Evolutionary conservation across 1,140 invertebrate genomes (phyloP).

Genomic region (Polypedilum pembai): DNA sequence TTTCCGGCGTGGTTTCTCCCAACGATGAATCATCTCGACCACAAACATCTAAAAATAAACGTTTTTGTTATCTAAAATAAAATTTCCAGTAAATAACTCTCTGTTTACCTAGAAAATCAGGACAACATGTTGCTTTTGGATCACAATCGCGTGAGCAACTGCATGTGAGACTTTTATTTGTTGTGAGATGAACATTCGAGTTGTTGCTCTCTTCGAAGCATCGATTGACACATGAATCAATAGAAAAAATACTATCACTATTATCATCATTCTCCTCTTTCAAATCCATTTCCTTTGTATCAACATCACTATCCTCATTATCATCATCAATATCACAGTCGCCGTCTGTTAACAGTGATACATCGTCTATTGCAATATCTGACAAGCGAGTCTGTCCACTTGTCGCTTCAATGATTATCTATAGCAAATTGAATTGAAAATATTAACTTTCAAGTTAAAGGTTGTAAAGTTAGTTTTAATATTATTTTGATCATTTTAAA

Average conservation of each 20-base stretch:
- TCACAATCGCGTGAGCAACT: slow-evolving; percentile 35
- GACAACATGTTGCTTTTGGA: slow-evolving; percentile 34
- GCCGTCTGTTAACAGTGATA: slow-evolving; percentile 34
- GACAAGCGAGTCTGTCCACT: slow-evolving; percentile 34
- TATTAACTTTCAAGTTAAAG: not conserved
- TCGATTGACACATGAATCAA: slow-evolving; percentile 35
- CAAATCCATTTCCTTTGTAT: not conserved
- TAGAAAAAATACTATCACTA: slow-evolving; percentile 31
- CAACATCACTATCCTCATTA: not conserved
- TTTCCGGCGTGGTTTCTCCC: not conserved
- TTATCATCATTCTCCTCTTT: not conserved
- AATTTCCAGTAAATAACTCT: slow-evolving; percentile 16
- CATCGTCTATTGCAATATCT: slow-evolving; percentile 42
- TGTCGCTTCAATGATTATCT: slow-evolving; percentile 37
- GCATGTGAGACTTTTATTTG: slow-evolving; percentile 30
- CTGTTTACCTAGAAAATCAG: slow-evolving; percentile 34
- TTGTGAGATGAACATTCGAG: too few relatives aligned
- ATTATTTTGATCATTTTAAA: too few relatives aligned
- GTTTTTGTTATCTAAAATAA: not conserved
- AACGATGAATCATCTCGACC: not conserved
- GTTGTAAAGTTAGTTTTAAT: not conserved
- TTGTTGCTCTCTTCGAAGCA: slow-evolving; percentile 31
- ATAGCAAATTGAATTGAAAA: not conserved
- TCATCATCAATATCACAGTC: not conserved
- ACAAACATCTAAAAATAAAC: not conserved